These are phyloP conservation scores for Littorina saxatilis DNA, from an alignment of 1,140 invertebrate genomes.

Conservation along the genomic window DNA sequence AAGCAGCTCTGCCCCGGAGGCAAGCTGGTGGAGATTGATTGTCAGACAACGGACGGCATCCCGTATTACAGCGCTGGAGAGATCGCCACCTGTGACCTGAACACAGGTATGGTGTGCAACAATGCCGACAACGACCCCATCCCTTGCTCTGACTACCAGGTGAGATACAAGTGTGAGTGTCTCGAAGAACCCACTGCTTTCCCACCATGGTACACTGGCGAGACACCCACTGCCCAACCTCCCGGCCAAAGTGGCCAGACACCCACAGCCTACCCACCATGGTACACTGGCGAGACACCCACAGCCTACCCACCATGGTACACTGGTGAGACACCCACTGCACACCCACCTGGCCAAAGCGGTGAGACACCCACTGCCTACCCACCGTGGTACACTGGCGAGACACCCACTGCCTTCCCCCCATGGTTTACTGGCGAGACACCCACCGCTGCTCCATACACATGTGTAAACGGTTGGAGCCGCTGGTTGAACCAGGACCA, in stretches of 20 bases:
- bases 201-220: constrained; percentile 19
- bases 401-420: constrained; percentile 28
- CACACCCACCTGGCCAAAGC: constrained; percentile 12
- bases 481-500: constrained; percentile 63
- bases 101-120: constrained; percentile 39
- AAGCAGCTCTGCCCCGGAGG: constrained; percentile 20
- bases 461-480: constrained; percentile 55
- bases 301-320: constrained; percentile 14
- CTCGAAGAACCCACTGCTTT: constrained; percentile 22
- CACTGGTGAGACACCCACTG: background rate
- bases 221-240: constrained; percentile 26
- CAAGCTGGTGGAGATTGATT: constrained; percentile 50
- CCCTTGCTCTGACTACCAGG: constrained; percentile 68
- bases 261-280: background rate
- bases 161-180: constrained; percentile 70
- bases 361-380: background rate
- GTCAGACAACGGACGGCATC: constrained; percentile 41
- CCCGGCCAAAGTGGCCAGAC: constrained; percentile 1
- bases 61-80: constrained; percentile 24
- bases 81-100: constrained; percentile 34
- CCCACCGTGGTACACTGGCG: background rate
- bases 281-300: constrained; percentile 8
- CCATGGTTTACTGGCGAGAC: constrained; percentile 8
- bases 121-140: constrained; percentile 42
- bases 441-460: constrained; percentile 31